Percentiles rank a stretch among this genome's conserved stretches.
Evolutionary conservation across 2,888 invertebrate species (phyloP).

Genomic region (Thumatha senex): DNA sequence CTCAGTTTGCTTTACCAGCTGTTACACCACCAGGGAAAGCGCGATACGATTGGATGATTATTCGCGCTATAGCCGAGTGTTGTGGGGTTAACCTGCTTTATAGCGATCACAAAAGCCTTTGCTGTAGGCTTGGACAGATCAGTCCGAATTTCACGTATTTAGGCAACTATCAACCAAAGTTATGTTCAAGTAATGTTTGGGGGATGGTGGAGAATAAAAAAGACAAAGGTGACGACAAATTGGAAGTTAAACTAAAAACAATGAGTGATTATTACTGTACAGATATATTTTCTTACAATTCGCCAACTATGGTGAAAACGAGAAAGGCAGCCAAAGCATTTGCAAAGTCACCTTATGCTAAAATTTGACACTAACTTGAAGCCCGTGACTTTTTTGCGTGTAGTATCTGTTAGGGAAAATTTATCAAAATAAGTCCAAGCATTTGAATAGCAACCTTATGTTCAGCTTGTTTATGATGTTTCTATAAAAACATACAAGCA

Average conservation of each 20-base stretch:
- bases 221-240: neutral
- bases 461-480: too few relatives aligned
- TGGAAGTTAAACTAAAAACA: slow-evolving; percentile 55
- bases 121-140: slow-evolving; percentile 56
- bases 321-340: slow-evolving; percentile 53
- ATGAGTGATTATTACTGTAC: slow-evolving; percentile 69
- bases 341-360: slow-evolving; percentile 41
- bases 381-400: slow-evolving; percentile 93
- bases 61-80: slow-evolving; percentile 79
- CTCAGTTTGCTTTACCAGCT: slow-evolving; percentile 94
- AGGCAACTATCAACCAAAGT: slow-evolving; percentile 54
- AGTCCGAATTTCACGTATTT: slow-evolving; percentile 63
- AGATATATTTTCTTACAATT: slow-evolving; percentile 67
- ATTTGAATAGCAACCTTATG: too few relatives aligned
- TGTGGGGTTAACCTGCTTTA: slow-evolving; percentile 55
- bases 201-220: slow-evolving; percentile 22
- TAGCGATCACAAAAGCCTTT: slow-evolving; percentile 49
- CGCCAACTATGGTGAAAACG: slow-evolving; percentile 65
- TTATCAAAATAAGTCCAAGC: too few relatives aligned
- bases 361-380: slow-evolving; percentile 85
- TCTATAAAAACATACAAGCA: too few relatives aligned
- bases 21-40: slow-evolving; percentile 96
- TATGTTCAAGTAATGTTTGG: slow-evolving; percentile 45
- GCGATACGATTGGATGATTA: slow-evolving; percentile 98
- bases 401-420: slow-evolving; percentile 95